Evolutionary conservation across 2,113 vertebrate genomes (phyloP), one percentile per base, ranked within the genome.

Genomic region (Cercocebus atys): DNA sequence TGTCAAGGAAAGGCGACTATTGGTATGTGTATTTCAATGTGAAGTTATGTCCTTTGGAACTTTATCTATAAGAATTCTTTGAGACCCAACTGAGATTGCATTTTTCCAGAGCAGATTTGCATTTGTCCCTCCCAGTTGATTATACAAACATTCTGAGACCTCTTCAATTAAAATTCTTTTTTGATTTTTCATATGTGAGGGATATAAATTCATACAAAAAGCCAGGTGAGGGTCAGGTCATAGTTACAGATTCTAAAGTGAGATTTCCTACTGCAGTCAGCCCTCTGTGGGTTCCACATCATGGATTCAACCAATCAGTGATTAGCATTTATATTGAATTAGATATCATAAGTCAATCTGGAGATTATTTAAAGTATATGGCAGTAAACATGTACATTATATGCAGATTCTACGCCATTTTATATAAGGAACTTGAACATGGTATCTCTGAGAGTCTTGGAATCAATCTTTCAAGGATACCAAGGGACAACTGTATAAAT

Each of bases 161-260:
- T 50, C 45, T 85, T 59, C 66, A 13, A 47, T 82, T 93, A 85
- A 90, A 93, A 92, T 82, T 66, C 43, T 85, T 23, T 94, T 96
- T 90, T 25, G 25, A 2, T 64, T 94, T 83, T 94, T 93, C 81
- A 88, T 32, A n/a, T 59, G 91, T 4, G 70, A 30, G 10, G 55
- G 3, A 59, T 40, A 45, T 50, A 68, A 79, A 43, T 66, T 78
- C 61, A 23, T 59, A 73, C 25, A 57, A 83, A 76, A 97, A 86
- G 10, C 27, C 57, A 35, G 12, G 0, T 10, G 59, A 52, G 10
- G 35, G 55, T 40, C 47, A 61, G 25, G 23, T 18, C 52, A 3
- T 45, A 43, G 52, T 57, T 90, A 55, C 5, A 90, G 45, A 43
- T 72, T 90, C 66, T 81, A 66, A 43, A n/a, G 32, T 91, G 86